A percentile compares a stretch with the other conserved stretches of the same genome.
phyloP scores from a whole-genome alignment of 2,888 invertebrate genomes.

The Tiliacea aurago region DNA sequence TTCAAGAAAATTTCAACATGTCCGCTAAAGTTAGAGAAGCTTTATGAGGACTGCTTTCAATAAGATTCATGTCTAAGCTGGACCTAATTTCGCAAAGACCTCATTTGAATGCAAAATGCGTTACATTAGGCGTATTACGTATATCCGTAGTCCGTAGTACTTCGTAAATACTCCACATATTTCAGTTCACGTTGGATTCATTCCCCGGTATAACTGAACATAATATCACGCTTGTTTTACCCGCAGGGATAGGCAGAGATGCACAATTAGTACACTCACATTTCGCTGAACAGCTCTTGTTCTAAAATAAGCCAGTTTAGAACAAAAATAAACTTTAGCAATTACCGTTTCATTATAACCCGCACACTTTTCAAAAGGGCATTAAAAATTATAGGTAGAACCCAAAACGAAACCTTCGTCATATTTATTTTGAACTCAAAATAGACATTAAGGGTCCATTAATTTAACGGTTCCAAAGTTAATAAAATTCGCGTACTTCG shows the following conservation, averaged over 20 bases:
- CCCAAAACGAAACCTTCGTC: constrained; percentile 41
- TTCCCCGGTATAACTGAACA: background rate
- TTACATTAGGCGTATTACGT: constrained; percentile 42
- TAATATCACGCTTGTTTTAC: background rate
- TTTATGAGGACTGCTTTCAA: constrained; percentile 30
- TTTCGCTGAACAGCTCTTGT: background rate
- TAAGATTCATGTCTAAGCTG: constrained; percentile 30
- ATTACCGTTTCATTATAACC: constrained; percentile 24
- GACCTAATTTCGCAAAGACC: constrained; percentile 40
- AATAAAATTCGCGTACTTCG: constrained; percentile 69
- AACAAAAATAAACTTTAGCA: constrained; percentile 23
- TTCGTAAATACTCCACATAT: constrained; percentile 13
- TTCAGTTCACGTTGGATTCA: constrained; percentile 13
- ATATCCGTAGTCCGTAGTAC: constrained; percentile 13
- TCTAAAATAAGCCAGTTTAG: background rate
- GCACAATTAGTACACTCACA: too few species aligned
- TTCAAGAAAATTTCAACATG: constrained; percentile 13
- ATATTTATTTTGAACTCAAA: constrained; percentile 64
- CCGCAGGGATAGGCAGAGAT: too few species aligned
- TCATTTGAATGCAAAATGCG: constrained; percentile 51
- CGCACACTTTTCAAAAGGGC: constrained; percentile 6
- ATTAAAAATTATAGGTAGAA: constrained; percentile 33
- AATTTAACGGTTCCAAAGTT: constrained; percentile 61
- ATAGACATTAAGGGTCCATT: constrained; percentile 64
- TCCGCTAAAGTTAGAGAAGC: constrained; percentile 5